Conservation (phyloP, 2,888 invertebrate genomes). For the Neoaliturus tenellus region DNA sequence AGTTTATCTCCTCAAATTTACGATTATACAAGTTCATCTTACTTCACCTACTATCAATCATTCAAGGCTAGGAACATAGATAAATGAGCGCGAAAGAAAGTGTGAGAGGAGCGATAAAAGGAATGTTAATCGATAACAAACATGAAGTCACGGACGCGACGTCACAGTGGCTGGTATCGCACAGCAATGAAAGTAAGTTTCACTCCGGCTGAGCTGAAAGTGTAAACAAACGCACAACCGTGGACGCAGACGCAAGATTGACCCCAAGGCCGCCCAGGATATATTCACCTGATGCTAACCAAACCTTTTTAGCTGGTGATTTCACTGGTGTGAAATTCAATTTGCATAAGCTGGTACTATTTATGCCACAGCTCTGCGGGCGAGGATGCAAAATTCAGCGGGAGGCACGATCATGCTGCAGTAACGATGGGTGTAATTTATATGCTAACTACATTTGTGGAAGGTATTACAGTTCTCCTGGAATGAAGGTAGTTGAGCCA, state of each 20-base stretch:
- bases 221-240: conserved; percentile 20
- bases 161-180: conserved; percentile 17
- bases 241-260: not conserved
- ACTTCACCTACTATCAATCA: too few relatives aligned
- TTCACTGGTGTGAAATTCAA: conserved; percentile 22
- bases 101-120: conserved; percentile 34
- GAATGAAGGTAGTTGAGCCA: too few relatives aligned
- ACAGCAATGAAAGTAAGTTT: conserved; percentile 27
- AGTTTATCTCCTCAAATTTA: too few relatives aligned
- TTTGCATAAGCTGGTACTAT: conserved; percentile 2
- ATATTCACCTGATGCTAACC: not conserved
- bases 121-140: conserved; percentile 41
- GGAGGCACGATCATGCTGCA: not conserved
- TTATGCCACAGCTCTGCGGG: not conserved
- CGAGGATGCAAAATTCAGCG: not conserved
- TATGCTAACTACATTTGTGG: not conserved
- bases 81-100: not conserved
- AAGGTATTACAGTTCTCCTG: too few relatives aligned
- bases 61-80: too few relatives aligned
- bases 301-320: conserved; percentile 9
- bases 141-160: not conserved
- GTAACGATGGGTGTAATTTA: not conserved
- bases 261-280: not conserved
- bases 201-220: conserved; percentile 7
- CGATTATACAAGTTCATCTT: too few relatives aligned